Evolutionary conservation across 92 coral and sea anemone species (phyloP).

Genomic region (Galaxea fascicularis): DNA sequence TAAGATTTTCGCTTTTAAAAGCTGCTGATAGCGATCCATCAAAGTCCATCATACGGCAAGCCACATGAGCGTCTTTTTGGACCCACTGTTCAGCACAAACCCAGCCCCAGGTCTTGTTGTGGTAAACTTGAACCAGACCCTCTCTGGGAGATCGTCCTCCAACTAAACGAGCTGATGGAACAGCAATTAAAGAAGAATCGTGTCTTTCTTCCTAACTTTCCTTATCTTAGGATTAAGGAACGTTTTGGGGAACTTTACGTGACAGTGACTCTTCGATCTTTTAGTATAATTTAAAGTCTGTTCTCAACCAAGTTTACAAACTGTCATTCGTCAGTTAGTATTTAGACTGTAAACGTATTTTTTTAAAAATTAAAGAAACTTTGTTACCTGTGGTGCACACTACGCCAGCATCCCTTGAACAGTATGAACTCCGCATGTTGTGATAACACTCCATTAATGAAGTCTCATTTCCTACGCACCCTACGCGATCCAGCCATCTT

Average conservation of each 20-base stretch:
- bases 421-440: not conserved
- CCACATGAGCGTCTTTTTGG: slow-evolving; percentile 3
- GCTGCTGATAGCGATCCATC: not conserved
- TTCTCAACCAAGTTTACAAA: not conserved
- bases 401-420: not conserved
- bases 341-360: too few relatives aligned
- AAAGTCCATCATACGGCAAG: not conserved
- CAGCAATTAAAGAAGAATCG: not conserved
- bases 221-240: too few relatives aligned
- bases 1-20: not conserved
- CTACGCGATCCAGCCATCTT: not conserved
- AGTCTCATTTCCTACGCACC: not conserved
- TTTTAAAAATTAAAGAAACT: too few relatives aligned
- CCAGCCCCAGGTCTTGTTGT: slow-evolving; percentile 17
- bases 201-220: too few relatives aligned
- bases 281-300: too few relatives aligned
- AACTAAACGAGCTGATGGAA: not conserved
- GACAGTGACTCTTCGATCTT: not conserved
- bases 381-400: not conserved
- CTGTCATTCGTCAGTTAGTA: not conserved
- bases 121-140: not conserved
- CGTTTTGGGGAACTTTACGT: too few relatives aligned
- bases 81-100: not conserved
- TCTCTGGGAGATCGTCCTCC: not conserved
- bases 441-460: not conserved